Percentiles rank a stretch among this genome's conserved stretches.
phyloP scores from a whole-genome alignment of 2,113 vertebrate species.

The Aphelocoma coerulescens region DNA sequence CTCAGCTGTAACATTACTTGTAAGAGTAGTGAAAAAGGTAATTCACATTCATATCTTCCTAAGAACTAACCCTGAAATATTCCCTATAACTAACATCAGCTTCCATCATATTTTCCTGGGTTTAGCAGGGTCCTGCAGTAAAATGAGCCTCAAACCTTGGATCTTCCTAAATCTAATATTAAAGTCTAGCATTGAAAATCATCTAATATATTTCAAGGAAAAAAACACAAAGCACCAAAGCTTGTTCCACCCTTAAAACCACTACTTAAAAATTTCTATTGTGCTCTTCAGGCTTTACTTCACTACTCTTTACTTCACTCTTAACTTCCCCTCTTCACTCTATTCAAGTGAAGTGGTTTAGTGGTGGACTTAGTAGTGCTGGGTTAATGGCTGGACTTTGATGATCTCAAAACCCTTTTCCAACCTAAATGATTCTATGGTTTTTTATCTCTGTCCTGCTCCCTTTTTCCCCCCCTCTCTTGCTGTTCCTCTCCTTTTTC shows the following conservation, averaged over 20 bases:
- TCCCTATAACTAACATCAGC: not conserved
- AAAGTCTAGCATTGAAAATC: not conserved
- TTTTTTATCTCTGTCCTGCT: not conserved
- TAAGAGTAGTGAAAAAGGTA: not conserved
- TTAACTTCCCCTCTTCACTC: not conserved
- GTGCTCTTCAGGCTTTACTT: not conserved
- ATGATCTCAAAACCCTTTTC: not conserved
- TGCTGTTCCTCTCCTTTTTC: not conserved
- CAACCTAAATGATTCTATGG: not conserved
- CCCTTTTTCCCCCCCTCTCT: fast-evolving
- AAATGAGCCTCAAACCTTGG: not conserved
- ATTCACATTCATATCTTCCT: not conserved
- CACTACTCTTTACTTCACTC: not conserved
- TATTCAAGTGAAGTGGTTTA: not conserved
- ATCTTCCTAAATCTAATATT: not conserved
- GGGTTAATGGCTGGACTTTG: not conserved
- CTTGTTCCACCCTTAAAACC: not conserved
- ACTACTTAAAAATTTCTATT: not conserved
- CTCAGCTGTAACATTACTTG: not conserved
- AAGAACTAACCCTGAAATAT: not conserved
- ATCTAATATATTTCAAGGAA: not conserved
- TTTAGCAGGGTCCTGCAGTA: not conserved
- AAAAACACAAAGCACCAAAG: not conserved
- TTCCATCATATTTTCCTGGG: not conserved
- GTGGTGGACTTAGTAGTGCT: not conserved